phyloP scores from a whole-genome alignment of 2,113 vertebrate species.

The Ariopsis seemanni region DNA sequence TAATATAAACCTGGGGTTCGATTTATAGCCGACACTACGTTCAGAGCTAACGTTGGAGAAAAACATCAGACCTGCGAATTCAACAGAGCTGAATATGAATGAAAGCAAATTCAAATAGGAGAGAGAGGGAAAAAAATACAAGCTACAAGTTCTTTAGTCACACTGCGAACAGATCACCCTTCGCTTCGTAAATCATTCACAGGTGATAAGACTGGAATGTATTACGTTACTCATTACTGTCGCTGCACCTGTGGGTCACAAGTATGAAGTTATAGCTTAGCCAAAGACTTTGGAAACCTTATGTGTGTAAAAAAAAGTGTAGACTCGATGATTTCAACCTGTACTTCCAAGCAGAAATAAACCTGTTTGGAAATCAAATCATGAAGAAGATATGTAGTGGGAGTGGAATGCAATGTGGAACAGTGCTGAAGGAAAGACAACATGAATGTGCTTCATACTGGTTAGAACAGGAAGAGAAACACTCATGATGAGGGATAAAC shows the following conservation, averaged over 20 bases:
- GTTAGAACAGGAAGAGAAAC: not conserved
- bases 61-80: not conserved
- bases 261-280: slow-evolving; percentile 8
- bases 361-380: not conserved
- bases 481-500: not conserved
- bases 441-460: too few species aligned
- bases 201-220: slow-evolving; percentile 63
- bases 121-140: too few species aligned
- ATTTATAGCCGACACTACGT: not conserved
- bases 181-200: slow-evolving; percentile 65
- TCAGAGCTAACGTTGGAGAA: not conserved
- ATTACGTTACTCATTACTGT: slow-evolving; percentile 57
- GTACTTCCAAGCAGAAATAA: too few species aligned
- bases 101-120: too few species aligned
- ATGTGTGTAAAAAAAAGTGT: not conserved
- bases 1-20: not conserved
- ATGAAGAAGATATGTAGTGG: not conserved
- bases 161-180: not conserved
- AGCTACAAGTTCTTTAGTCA: not conserved
- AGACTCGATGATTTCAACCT: not conserved
- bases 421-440: not conserved
- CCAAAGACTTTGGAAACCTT: not conserved
- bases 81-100: not conserved
- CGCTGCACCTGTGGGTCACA: slow-evolving; percentile 12
- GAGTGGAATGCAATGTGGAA: not conserved